A percentile compares a stretch with the other conserved stretches of the same genome.
Conservation (phyloP, 2,797 vertebrate species). For the Falco berigora region DNA sequence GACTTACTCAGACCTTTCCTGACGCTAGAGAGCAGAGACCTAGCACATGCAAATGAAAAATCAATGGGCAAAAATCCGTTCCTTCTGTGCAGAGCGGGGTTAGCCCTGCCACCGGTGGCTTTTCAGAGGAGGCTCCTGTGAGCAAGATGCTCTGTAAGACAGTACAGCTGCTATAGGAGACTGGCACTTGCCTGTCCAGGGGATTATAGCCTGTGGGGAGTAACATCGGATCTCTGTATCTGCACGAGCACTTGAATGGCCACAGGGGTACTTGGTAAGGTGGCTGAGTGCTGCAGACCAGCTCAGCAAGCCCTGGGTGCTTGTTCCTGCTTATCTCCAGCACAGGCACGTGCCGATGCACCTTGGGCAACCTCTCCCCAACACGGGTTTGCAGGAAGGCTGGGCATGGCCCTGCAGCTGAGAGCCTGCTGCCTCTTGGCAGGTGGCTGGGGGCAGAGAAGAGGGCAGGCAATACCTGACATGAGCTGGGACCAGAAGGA, state of each 20-base stretch:
- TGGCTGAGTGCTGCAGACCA: not conserved
- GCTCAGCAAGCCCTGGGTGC: not conserved
- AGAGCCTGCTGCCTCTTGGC: not conserved
- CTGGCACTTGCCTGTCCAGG: fast-evolving
- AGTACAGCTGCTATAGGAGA: not conserved
- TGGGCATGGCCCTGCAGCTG: fast-evolving
- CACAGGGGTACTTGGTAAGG: not conserved
- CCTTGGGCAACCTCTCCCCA: not conserved
- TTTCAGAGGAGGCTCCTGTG: not conserved
- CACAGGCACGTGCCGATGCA: not conserved
- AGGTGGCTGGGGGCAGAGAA: not conserved
- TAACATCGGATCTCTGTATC: not conserved
- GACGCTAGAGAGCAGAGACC: not conserved
- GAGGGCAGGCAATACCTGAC: not conserved
- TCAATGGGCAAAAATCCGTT: not conserved
- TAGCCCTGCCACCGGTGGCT: not conserved
- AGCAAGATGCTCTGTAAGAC: not conserved
- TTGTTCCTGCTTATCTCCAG: not conserved
- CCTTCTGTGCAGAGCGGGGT: not conserved
- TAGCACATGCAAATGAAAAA: not conserved
- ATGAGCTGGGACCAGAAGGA: not conserved
- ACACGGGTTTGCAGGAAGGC: not conserved
- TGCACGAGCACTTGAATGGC: not conserved
- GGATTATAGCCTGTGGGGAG: not conserved
- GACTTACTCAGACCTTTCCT: not conserved